Evolutionary conservation across 1,140 invertebrate species (phyloP).

Genomic region (Melitaea cinxia): DNA sequence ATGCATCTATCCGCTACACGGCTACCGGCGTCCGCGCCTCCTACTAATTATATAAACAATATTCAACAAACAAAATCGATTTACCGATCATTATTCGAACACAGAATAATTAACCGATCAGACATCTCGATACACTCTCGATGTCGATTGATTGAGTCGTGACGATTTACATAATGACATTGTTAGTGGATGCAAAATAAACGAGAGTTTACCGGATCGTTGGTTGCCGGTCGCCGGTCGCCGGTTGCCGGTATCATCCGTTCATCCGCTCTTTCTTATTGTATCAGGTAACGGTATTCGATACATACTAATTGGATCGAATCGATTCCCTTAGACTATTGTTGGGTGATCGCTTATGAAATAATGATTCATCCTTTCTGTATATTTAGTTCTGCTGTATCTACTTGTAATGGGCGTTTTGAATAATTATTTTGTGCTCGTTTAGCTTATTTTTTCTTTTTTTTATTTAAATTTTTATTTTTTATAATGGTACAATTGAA

Average conservation of each 20-base stretch:
- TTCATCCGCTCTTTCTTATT: conserved; percentile 6
- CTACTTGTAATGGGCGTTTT: not conserved
- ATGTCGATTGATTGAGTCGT: conserved; percentile 41
- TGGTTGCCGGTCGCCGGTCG: conserved; percentile 13
- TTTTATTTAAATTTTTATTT: not conserved
- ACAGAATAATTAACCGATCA: conserved; percentile 44
- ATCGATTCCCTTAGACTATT: conserved; percentile 36
- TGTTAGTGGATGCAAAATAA: conserved; percentile 64
- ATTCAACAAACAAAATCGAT: conserved; percentile 39
- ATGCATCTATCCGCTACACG: conserved; percentile 7
- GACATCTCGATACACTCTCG: conserved; percentile 54
- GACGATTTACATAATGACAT: conserved; percentile 65
- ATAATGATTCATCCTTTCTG: conserved; percentile 14
- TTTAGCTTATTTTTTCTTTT: not conserved
- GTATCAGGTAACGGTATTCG: conserved; percentile 29
- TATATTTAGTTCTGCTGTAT: not conserved
- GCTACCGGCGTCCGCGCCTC: conserved; percentile 9
- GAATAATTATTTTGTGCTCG: not conserved
- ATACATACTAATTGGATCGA: conserved; percentile 44
- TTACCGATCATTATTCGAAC: conserved; percentile 39
- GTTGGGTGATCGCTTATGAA: conserved; percentile 24
- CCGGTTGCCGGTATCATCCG: not conserved
- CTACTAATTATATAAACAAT: conserved; percentile 34
- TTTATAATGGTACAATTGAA: not conserved
- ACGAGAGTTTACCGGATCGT: conserved; percentile 39